Percentiles rank a stretch among this genome's conserved stretches.
These are phyloP conservation scores for Artibeus jamaicensis DNA, from an alignment of 2,797 vertebrate species.

Conservation along the genomic window DNA sequence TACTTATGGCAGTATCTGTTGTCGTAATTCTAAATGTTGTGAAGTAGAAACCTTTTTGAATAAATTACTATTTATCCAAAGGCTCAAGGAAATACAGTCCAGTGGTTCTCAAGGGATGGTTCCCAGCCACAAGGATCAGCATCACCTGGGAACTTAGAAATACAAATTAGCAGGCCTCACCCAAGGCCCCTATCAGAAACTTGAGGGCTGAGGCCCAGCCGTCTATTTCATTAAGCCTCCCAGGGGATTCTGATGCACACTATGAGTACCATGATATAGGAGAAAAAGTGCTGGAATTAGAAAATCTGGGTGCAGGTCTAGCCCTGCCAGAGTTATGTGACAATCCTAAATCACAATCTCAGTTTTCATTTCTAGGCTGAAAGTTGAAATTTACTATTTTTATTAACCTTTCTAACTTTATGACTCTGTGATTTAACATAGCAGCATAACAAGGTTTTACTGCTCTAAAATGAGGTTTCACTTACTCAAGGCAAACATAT, in stretches of 20 bases:
- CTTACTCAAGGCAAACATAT: neutral
- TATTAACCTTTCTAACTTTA: neutral
- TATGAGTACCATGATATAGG: neutral
- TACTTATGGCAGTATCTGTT: neutral
- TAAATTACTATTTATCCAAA: conserved; percentile 19
- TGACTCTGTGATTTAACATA: conserved; percentile 38
- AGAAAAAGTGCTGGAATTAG: neutral
- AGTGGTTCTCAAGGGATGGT: neutral
- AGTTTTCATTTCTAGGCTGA: conserved; percentile 26
- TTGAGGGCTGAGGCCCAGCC: neutral
- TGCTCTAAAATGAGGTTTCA: conserved; percentile 14
- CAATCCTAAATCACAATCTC: neutral
- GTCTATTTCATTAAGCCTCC: neutral
- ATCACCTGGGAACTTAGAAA: neutral
- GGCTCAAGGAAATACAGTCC: neutral
- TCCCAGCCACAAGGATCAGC: neutral
- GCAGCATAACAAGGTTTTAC: neutral
- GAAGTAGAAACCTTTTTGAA: neutral
- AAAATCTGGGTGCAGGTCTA: neutral
- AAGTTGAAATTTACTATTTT: conserved; percentile 25
- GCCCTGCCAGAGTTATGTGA: neutral
- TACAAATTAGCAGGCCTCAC: neutral
- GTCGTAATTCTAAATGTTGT: neutral
- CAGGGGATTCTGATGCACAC: neutral
- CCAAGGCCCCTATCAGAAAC: neutral